Evolutionary conservation across 1,140 invertebrate species (phyloP), one percentile per base, ranked within the genome.

Genomic region (Daktulosphaira vitifoliae): DNA sequence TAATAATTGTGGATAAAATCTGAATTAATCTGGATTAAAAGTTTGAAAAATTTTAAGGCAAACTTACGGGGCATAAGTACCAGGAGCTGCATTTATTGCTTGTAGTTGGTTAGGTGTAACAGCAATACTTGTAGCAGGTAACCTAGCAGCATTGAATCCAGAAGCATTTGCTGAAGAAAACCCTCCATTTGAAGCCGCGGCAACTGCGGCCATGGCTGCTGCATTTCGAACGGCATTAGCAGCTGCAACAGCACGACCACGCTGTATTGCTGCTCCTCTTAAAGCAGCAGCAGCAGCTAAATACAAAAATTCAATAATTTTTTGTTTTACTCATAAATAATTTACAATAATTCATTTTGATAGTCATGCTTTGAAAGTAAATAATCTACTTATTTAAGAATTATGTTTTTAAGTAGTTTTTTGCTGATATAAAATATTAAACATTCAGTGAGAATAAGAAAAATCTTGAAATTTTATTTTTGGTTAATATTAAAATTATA

Each of bases 241-340:
- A 33, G 76, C 72, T 70, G 76, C 80, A 11, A 68, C 42, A 37
- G 83, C 81, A 69, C 83, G 73, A 65, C 83, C 82, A 54, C 85
- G 78, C 70, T 85, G 84, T 69, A 86, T 83, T 22, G 83, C 84
- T 67, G 84, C 84, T 67, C 84, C 84, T 73, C 81, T 75, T 69
- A 82, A 73, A 64, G 81, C 86, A 72, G 85, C 83, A 71, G 84
- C 54, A n/a, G 54, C 54, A 13, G 54, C 54, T 59, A 8, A 29
- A 26, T 11, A 53, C 22, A 54, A 37, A 7, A 13, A 7, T 37
- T 7, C 13, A n/a, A n/a, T n/a, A n/a, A n/a, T n/a, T n/a, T n/a
- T n/a, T n/a, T n/a, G n/a, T n/a, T n/a, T 33, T 33, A 33, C 11
- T 33, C 29, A 33, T 33, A 33, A 33, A 6, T 33, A n/a, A n/a